Evolutionary conservation across 2,888 invertebrate genomes (phyloP).

Genomic region (Nesidiocoris tenuis): DNA sequence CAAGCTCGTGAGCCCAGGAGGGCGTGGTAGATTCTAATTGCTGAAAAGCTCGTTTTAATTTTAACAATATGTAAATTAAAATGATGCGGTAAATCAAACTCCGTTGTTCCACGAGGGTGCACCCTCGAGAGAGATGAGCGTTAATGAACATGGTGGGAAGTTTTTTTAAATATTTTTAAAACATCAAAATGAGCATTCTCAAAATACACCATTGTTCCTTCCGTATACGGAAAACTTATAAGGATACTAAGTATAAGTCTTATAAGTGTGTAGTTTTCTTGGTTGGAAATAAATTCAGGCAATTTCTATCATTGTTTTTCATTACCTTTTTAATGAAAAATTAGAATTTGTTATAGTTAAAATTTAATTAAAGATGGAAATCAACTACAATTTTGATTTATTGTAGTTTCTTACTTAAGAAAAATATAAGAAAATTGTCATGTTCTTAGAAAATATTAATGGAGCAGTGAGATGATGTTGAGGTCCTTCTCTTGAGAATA

Average conservation of each 20-base stretch:
- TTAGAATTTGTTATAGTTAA: no score
- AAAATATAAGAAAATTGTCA: no score
- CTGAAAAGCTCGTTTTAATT: neutral
- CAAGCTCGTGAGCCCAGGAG: neutral
- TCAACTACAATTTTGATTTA: no score
- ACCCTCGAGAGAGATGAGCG: neutral
- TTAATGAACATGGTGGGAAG: neutral
- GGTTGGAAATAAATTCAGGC: neutral
- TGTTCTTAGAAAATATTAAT: no score
- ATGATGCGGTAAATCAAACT: neutral
- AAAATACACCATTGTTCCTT: neutral
- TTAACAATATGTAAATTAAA: neutral
- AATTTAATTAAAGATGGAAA: no score
- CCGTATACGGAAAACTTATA: neutral
- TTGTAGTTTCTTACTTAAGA: no score
- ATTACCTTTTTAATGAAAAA: no score
- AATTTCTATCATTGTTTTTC: no score
- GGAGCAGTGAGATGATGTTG: no score
- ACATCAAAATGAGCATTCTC: neutral
- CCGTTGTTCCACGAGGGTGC: neutral
- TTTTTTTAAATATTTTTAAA: no score
- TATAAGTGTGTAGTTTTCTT: neutral
- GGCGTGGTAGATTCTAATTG: neutral
- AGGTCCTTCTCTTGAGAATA: no score
- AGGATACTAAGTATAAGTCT: neutral